These are phyloP conservation scores for Leptinotarsa haldemani DNA, from an alignment of 2,888 invertebrate genomes.

Conservation along the genomic window DNA sequence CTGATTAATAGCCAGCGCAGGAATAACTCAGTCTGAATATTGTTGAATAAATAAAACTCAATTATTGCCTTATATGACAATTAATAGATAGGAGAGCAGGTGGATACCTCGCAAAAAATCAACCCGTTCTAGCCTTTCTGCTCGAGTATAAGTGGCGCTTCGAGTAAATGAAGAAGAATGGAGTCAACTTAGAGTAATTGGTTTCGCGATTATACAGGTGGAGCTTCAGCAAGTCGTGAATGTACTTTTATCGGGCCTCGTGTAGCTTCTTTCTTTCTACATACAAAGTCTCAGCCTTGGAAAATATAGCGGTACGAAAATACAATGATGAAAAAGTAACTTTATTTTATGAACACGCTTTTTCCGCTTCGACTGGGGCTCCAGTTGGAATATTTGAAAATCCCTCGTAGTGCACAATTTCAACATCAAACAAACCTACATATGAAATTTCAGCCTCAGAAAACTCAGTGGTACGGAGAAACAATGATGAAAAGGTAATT, in stretches of 20 bases:
- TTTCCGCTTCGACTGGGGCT: too few relatives aligned
- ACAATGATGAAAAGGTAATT: too few relatives aligned
- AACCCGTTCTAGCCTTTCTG: constrained; percentile 8
- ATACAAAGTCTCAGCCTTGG: too few relatives aligned
- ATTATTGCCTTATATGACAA: constrained; percentile 23
- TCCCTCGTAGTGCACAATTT: too few relatives aligned
- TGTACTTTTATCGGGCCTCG: neutral
- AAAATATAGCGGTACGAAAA: too few relatives aligned
- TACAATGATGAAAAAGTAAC: too few relatives aligned
- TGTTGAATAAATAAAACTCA: constrained; percentile 24
- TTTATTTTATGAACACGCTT: too few relatives aligned
- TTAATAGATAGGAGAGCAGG: constrained; percentile 13
- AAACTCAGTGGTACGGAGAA: too few relatives aligned
- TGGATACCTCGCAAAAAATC: neutral
- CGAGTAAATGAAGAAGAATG: constrained; percentile 11
- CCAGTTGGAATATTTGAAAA: too few relatives aligned
- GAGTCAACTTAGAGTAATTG: neutral
- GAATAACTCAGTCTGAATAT: constrained; percentile 13
- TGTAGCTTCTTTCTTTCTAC: too few relatives aligned
- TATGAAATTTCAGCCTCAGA: too few relatives aligned
- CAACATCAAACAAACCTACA: too few relatives aligned
- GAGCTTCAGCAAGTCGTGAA: neutral
- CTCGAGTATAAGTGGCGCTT: neutral
- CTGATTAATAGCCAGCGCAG: constrained; percentile 3
- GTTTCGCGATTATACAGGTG: neutral